Percentiles rank a stretch among this genome's conserved stretches.
Evolutionary conservation across 2,113 vertebrate species (phyloP).

Genomic region (Oceanites oceanicus): DNA sequence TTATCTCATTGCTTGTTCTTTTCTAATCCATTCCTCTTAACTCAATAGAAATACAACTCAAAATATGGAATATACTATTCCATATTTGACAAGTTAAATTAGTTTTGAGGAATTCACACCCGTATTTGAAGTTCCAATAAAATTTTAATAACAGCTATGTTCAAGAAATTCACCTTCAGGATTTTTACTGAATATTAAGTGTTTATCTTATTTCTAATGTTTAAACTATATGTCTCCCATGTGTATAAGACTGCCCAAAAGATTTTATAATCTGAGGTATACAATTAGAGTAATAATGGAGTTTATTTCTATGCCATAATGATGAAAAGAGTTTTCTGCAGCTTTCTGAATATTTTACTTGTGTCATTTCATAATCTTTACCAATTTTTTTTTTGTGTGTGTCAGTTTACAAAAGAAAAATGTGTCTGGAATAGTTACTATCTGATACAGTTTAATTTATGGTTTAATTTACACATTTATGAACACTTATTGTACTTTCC

Average conservation of each 20-base stretch:
- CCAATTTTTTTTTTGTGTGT: neutral
- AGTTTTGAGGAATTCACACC: neutral
- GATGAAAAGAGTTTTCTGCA: neutral
- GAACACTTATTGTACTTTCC: neutral
- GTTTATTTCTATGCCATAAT: neutral
- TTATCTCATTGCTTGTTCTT: neutral
- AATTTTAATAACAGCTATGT: neutral
- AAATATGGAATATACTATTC: neutral
- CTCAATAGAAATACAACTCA: neutral
- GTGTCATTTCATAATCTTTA: neutral
- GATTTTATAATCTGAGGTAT: neutral
- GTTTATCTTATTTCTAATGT: neutral
- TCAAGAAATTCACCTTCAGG: neutral
- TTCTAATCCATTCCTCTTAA: neutral
- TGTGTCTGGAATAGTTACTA: neutral
- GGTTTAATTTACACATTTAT: neutral
- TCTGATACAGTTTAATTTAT: neutral
- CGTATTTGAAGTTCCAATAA: neutral
- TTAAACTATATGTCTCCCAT: neutral
- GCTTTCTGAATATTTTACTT: neutral
- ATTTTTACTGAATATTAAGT: neutral
- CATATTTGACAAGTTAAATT: neutral
- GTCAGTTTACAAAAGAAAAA: neutral
- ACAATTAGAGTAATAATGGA: neutral
- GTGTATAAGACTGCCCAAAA: neutral